Percentiles rank a stretch among this genome's conserved stretches.
Evolutionary conservation across 2,113 vertebrate species (phyloP).

Genomic region (Callaeas wilsoni): DNA sequence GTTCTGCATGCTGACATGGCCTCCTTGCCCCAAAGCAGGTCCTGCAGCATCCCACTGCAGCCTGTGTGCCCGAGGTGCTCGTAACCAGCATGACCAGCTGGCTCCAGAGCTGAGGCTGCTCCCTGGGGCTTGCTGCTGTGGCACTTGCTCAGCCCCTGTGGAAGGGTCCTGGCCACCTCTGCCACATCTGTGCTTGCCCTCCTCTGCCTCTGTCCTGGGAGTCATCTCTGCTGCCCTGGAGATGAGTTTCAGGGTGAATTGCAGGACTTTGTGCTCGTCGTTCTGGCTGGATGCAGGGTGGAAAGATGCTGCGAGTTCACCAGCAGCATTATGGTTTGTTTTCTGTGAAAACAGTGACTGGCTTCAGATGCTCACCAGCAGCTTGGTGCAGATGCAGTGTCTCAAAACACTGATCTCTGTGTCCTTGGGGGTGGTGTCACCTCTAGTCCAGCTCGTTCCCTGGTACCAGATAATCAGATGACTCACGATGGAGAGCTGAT

Average conservation of each 20-base stretch:
- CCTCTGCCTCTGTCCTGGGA: background rate
- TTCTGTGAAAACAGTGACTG: background rate
- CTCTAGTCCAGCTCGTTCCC: background rate
- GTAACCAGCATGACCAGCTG: background rate
- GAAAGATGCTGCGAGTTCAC: background rate
- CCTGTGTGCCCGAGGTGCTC: fast-evolving
- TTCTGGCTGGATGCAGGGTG: background rate
- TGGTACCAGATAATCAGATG: slow-evolving; percentile 1
- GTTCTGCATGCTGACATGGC: background rate
- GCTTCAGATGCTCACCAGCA: background rate
- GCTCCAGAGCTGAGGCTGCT: fast-evolving
- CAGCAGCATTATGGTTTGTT: background rate
- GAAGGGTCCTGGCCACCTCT: background rate
- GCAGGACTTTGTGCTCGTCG: background rate
- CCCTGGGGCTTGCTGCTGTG: background rate
- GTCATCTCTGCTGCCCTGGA: background rate
- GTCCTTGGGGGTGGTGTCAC: background rate
- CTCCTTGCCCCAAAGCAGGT: background rate
- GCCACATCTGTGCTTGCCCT: background rate
- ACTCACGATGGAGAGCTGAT: background rate
- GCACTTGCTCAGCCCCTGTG: background rate
- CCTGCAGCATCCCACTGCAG: background rate
- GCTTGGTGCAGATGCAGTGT: background rate
- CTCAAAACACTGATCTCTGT: background rate
- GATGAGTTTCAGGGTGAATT: background rate